phyloP scores from a whole-genome alignment of 2,113 vertebrate genomes.

The Calidris pugnax region DNA sequence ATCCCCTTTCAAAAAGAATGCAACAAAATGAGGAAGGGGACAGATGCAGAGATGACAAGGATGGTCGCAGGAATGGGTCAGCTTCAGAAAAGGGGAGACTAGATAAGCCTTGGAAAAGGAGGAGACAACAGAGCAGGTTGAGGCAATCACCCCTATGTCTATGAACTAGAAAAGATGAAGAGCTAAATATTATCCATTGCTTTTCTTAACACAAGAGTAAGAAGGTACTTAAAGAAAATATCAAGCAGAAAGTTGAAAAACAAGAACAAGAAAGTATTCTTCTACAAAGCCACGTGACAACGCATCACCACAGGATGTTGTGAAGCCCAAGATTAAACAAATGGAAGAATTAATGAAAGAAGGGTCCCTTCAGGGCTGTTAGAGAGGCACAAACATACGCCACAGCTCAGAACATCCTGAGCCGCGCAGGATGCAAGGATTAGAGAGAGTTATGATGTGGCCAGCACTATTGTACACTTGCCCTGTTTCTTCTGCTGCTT shows the following conservation, averaged over 20 bases:
- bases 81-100: not conserved
- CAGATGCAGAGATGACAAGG: not conserved
- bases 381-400: not conserved
- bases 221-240: not conserved
- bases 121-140: not conserved
- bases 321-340: not conserved
- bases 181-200: not conserved
- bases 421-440: not conserved
- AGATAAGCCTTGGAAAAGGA: not conserved
- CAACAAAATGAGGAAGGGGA: not conserved
- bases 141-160: not conserved
- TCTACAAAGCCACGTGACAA: fast-evolving
- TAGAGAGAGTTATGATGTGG: not conserved
- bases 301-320: not conserved
- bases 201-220: not conserved
- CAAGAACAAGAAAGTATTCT: not conserved
- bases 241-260: not conserved
- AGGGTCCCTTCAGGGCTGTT: not conserved
- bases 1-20: not conserved
- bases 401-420: not conserved
- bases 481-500: not conserved
- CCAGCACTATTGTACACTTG: not conserved
- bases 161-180: not conserved
- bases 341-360: not conserved
- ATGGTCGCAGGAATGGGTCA: not conserved